Base-by-base conservation (phyloP, 2,888 invertebrate genomes). In the Caenorhabditis sulstoni region DNA sequence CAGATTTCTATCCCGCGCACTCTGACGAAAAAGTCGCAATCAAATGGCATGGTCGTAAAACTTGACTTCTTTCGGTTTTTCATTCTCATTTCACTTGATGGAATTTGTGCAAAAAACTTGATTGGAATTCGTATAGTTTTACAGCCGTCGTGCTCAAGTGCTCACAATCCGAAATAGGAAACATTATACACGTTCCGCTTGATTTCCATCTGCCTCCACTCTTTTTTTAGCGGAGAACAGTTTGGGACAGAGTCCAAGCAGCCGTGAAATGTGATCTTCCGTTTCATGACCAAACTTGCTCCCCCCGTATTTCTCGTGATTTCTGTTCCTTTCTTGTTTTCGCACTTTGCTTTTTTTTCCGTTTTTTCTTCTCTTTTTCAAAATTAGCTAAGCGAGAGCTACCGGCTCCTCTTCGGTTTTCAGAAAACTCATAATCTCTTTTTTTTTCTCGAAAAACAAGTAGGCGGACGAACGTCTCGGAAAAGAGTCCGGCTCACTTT, bases 231-330 rank as follows among this genome's bases (percentile, higher is more conserved):
- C 52, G 35, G 45, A 68, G 59, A 59, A 59, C 68, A 68, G 68
- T 68, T 68, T 53, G 44, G 53, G 29, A 29, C 4, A 62, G 61
- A 61, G 62, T 68, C 61, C 62, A 62, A 18, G 39, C 58, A 70
- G 14, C 61, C 62, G 61, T 64, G 71, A 64, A 71, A 71, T 71
- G 37, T 50, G 71, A 71, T 71, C 62, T 70, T 62, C 68, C 68
- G 68, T 61, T 70, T 68, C 29, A 29, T 29, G 29, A 3, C 41
- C 29, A 35, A 29, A 16, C 29, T 29, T 49, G 35, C 18, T 18
- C 22, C 18, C 11, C 18, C 47, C 7, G n/a, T 47, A 16, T 20
- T 47, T n/a, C 47, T 47, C 16, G 59, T 45, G 12, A 49, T 49
- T 53, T 44, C 41, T 44, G 37, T 37, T 58, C 16, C 35, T 14